Evolutionary conservation across 1,140 invertebrate genomes (phyloP).

Genomic region (Drosophila watanabei): DNA sequence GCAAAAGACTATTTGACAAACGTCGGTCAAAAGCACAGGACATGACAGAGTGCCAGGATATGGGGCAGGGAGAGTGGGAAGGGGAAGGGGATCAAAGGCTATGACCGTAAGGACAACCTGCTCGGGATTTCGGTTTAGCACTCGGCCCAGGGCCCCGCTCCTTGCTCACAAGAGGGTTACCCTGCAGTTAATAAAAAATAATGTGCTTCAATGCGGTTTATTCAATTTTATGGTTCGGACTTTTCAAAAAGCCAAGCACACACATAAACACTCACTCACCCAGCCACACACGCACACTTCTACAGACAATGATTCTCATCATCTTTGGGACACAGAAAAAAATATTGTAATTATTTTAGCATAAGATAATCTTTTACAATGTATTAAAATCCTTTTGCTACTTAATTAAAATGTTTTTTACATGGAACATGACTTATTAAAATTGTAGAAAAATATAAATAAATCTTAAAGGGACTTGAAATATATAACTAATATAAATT

Average conservation of each 20-base stretch:
- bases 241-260: slow-evolving; percentile 76
- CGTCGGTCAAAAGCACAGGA: slow-evolving; percentile 77
- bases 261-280: slow-evolving; percentile 41
- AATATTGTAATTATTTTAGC: neutral
- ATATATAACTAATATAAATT: neutral
- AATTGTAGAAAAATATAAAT: neutral
- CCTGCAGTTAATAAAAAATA: slow-evolving; percentile 82
- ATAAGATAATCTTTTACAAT: neutral
- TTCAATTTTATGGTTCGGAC: slow-evolving; percentile 82
- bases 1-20: slow-evolving; percentile 83
- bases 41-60: slow-evolving; percentile 45
- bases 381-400: too few species aligned
- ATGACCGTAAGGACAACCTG: slow-evolving; percentile 68
- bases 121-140: slow-evolving; percentile 79
- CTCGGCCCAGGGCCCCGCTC: slow-evolving; percentile 48
- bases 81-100: slow-evolving; percentile 43
- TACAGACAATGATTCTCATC: slow-evolving; percentile 15
- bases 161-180: slow-evolving; percentile 22
- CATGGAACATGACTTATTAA: neutral
- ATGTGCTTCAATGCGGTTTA: slow-evolving; percentile 83
- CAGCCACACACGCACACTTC: slow-evolving; percentile 25
- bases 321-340: neutral
- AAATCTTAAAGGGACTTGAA: too few species aligned
- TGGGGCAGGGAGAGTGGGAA: neutral
- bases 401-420: too few species aligned